These are phyloP conservation scores for Lycaena phlaeas DNA, from an alignment of 2,888 invertebrate genomes.

Conservation along the genomic window DNA sequence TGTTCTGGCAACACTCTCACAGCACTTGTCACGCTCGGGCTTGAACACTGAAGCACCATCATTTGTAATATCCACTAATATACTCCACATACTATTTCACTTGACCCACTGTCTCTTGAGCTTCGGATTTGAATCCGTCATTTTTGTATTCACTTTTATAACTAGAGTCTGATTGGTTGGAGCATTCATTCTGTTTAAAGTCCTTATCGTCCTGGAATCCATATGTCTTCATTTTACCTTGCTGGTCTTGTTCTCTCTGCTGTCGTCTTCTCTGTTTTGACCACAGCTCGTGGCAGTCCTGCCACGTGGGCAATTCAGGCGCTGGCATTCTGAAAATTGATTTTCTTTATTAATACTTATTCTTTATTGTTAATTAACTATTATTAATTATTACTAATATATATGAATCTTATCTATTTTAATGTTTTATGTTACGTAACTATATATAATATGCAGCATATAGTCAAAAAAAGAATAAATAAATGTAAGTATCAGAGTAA, in stretches of 20 bases:
- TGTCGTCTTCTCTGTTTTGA: constrained; percentile 94
- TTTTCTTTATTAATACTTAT: not conserved
- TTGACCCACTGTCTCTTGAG: constrained; percentile 44
- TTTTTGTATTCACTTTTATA: constrained; percentile 44
- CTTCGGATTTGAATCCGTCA: constrained; percentile 38
- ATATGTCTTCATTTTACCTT: constrained; percentile 26
- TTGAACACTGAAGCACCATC: constrained; percentile 29
- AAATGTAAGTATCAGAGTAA: too few species aligned
- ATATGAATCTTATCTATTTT: not conserved
- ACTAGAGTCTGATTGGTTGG: constrained; percentile 33
- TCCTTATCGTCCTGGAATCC: constrained; percentile 30
- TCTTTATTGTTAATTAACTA: not conserved
- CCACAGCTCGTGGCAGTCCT: constrained; percentile 99
- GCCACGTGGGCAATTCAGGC: constrained; percentile 92
- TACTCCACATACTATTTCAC: constrained; percentile 57
- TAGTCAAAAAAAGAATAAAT: too few species aligned
- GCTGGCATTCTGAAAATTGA: constrained; percentile 79
- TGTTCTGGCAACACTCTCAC: not conserved
- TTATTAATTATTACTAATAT: not conserved
- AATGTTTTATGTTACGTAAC: too few species aligned
- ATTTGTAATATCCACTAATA: constrained; percentile 32
- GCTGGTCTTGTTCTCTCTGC: constrained; percentile 82
- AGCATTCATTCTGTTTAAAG: constrained; percentile 29
- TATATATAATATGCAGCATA: too few species aligned
- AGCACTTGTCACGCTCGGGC: constrained; percentile 1